Evolutionary conservation across 2,797 vertebrate genomes (phyloP).

Genomic region (Microtus obscurus): DNA sequence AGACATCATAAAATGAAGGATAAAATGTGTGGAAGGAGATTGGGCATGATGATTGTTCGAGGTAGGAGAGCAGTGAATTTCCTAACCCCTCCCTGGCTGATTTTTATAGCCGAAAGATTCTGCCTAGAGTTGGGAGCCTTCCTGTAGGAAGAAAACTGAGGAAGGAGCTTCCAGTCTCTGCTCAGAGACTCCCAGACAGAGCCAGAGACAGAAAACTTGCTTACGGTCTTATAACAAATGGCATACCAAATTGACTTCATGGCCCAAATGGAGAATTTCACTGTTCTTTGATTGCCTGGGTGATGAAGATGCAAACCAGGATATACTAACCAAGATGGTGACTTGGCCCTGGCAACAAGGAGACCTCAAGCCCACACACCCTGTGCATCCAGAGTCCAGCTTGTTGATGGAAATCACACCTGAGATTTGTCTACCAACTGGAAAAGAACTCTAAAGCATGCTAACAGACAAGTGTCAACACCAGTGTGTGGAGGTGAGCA

Average conservation of each 20-base stretch:
- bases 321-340: not conserved
- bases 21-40: constrained; percentile 83
- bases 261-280: not conserved
- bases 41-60: constrained; percentile 75
- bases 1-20: constrained; percentile 80
- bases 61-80: constrained; percentile 55
- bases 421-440: not conserved
- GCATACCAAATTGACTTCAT: not conserved
- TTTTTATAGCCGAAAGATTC: not conserved
- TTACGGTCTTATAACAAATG: not conserved
- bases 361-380: not conserved
- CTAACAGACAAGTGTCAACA: not conserved
- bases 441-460: not conserved
- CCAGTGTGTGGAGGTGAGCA: not conserved
- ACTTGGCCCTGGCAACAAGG: not conserved
- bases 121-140: not conserved
- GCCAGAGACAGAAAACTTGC: not conserved
- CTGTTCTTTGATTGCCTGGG: not conserved
- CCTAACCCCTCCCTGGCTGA: constrained; percentile 1
- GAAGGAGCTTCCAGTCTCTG: not conserved
- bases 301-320: not conserved
- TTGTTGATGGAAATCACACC: not conserved
- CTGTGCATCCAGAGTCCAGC: not conserved
- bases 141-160: not conserved
- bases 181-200: not conserved